Evolutionary conservation across 2,113 vertebrate species (phyloP).

Genomic region (Anguilla japonica): DNA sequence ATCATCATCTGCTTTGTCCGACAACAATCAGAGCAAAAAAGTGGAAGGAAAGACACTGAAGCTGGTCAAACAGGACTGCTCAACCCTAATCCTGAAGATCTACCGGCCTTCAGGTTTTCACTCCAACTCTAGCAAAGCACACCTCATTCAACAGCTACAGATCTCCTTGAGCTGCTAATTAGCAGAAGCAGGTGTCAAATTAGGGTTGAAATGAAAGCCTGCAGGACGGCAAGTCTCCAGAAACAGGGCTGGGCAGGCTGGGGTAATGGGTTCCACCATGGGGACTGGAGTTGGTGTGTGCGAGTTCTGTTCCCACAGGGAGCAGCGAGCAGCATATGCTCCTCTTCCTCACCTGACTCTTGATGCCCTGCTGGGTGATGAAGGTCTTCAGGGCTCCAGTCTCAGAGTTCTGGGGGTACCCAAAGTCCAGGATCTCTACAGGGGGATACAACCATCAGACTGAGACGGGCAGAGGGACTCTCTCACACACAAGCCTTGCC

Average conservation of each 20-base stretch:
- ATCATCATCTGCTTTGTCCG: not conserved
- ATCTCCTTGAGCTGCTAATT: no score
- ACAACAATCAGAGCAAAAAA: not conserved
- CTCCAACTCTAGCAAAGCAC: no score
- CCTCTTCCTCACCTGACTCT: conserved; percentile 84
- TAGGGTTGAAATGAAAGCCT: no score
- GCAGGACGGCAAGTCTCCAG: no score
- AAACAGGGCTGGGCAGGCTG: no score
- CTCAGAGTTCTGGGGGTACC: conserved; percentile 98
- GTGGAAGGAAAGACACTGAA: no score
- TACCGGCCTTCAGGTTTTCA: no score
- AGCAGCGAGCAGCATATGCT: conserved; percentile 13
- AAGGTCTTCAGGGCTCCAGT: conserved; percentile 98
- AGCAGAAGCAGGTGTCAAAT: no score
- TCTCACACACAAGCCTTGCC: not conserved
- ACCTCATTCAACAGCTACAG: no score
- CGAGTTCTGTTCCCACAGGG: not conserved
- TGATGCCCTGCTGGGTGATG: conserved; percentile 99
- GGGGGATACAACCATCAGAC: conserved; percentile 48
- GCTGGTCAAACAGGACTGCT: no score
- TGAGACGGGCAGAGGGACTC: not conserved
- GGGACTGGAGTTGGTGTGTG: not conserved
- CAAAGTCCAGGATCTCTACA: conserved; percentile 97
- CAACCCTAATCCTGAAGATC: no score
- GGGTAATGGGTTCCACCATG: not conserved